phyloP scores from a whole-genome alignment of 2,888 invertebrate genomes.

The Tribolium freemani region DNA sequence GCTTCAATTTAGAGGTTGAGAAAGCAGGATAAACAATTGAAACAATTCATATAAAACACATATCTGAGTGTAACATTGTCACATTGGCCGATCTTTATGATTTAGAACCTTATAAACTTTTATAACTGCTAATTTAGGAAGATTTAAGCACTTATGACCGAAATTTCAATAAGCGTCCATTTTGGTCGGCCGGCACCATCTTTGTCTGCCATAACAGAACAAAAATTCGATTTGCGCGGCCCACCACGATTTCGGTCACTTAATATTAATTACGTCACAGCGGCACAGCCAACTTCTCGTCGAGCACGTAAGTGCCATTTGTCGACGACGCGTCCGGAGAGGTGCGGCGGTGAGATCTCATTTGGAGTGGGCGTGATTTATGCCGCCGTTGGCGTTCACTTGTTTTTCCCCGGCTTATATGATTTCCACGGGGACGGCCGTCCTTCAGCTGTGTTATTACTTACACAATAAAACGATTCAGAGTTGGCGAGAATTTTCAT shows the following conservation, averaged over 20 bases:
- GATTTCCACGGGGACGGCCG: slow-evolving; percentile 46
- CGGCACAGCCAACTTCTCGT: slow-evolving; percentile 28
- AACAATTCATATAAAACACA: background rate
- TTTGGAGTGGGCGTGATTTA: slow-evolving; percentile 48
- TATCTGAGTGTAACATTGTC: background rate
- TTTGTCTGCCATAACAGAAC: background rate
- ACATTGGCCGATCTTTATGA: background rate
- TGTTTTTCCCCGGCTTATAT: slow-evolving; percentile 45
- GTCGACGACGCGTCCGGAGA: slow-evolving; percentile 35
- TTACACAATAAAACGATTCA: slow-evolving; percentile 37
- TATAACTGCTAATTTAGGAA: background rate
- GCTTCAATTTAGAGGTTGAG: too few relatives aligned
- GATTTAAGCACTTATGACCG: background rate
- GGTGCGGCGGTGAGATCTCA: slow-evolving; percentile 45
- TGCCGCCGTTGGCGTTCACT: slow-evolving; percentile 40
- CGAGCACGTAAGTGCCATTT: slow-evolving; percentile 42
- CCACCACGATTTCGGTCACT: slow-evolving; percentile 24
- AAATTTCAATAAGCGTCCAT: background rate
- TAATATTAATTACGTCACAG: slow-evolving; percentile 37
- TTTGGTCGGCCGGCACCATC: background rate
- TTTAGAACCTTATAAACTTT: background rate
- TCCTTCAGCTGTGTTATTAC: slow-evolving; percentile 42
- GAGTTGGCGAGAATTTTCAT: slow-evolving; percentile 37
- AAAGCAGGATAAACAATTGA: too few relatives aligned
- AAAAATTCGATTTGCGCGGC: slow-evolving; percentile 1